Conservation (phyloP, 2,797 vertebrate genomes). For the Trachurus trachurus region DNA sequence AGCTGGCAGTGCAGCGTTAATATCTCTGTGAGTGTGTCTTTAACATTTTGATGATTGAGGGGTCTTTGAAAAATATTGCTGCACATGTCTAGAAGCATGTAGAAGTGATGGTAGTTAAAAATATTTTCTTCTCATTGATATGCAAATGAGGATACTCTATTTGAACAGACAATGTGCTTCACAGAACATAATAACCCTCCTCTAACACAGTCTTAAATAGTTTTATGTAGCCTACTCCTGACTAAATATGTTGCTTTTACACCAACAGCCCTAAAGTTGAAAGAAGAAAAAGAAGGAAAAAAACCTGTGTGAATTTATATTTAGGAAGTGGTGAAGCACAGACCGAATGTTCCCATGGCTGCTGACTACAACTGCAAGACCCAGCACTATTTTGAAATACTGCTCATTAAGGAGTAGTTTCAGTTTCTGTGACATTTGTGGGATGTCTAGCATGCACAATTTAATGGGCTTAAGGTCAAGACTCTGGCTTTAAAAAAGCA, state of each 20-base stretch:
- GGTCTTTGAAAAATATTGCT: constrained; percentile 6
- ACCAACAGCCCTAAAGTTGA: neutral
- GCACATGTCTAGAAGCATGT: neutral
- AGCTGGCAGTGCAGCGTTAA: neutral
- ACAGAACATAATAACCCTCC: neutral
- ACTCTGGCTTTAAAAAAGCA: constrained; percentile 21
- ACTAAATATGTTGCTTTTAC: neutral
- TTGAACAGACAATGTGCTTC: neutral
- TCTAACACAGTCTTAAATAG: neutral
- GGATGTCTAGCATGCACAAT: constrained; percentile 31
- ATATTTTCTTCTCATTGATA: constrained; percentile 1
- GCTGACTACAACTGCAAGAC: constrained; percentile 31
- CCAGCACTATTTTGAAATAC: constrained; percentile 10
- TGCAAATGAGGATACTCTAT: constrained; percentile 8
- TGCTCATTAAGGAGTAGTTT: constrained; percentile 52
- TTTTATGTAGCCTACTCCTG: neutral
- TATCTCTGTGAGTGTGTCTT: neutral
- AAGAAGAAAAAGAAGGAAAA: too few species aligned
- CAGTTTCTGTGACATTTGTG: constrained; percentile 39
- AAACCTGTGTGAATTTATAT: neutral
- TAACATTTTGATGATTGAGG: neutral
- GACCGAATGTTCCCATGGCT: constrained; percentile 17
- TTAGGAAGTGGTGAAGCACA: neutral
- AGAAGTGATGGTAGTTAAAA: neutral
- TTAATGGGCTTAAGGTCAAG: constrained; percentile 47